phyloP scores from a whole-genome alignment of 2,113 vertebrate species.

The Vidua macroura region DNA sequence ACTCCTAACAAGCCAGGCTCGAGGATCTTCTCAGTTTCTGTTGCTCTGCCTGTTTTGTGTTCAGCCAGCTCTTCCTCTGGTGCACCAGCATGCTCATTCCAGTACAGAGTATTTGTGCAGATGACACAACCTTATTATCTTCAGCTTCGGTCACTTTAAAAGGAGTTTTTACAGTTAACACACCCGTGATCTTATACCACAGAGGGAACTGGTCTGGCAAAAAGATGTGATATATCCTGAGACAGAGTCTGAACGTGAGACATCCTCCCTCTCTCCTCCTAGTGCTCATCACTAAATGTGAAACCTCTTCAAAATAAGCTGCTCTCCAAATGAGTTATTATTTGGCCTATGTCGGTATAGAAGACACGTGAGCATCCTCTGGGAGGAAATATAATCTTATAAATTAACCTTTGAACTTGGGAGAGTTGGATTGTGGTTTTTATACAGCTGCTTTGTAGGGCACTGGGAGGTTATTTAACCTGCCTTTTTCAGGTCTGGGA shows the following conservation, averaged over 20 bases:
- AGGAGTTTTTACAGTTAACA: slow-evolving; percentile 56
- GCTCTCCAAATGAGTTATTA: slow-evolving; percentile 43
- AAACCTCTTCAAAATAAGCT: slow-evolving; percentile 54
- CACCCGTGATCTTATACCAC: background rate
- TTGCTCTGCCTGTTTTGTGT: slow-evolving; percentile 46
- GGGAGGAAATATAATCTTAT: slow-evolving; percentile 31
- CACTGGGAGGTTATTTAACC: background rate
- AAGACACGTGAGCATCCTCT: slow-evolving; percentile 38
- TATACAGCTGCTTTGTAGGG: background rate
- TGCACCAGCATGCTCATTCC: slow-evolving; percentile 17
- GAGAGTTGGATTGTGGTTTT: background rate
- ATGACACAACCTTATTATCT: slow-evolving; percentile 34
- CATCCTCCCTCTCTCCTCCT: slow-evolving; percentile 17
- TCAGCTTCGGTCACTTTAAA: background rate
- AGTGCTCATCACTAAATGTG: background rate
- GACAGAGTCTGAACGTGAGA: background rate
- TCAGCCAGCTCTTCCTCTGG: slow-evolving; percentile 9
- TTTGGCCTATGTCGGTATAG: background rate
- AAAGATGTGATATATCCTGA: background rate
- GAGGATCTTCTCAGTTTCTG: slow-evolving; percentile 51
- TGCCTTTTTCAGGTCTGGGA: background rate
- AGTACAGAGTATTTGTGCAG: slow-evolving; percentile 18
- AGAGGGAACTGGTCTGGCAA: slow-evolving; percentile 29
- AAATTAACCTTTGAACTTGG: slow-evolving; percentile 6
- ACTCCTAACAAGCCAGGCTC: slow-evolving; percentile 35